Conservation (phyloP, 2,797 vertebrate genomes). For the Tarsius wallacei region DNA sequence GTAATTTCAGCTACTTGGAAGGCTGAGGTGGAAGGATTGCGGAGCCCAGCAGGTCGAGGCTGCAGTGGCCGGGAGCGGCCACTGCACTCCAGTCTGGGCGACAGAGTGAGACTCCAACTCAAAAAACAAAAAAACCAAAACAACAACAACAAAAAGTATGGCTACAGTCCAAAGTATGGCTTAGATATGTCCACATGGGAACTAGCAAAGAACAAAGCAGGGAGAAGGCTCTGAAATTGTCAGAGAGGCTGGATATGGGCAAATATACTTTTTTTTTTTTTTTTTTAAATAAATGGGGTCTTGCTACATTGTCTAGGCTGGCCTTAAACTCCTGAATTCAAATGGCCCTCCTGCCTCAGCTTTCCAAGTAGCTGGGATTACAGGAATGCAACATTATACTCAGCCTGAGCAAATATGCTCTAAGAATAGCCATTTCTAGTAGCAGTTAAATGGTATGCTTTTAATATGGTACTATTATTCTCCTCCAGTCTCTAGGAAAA, state of each 20-base stretch:
- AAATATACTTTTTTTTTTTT: background rate
- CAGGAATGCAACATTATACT: background rate
- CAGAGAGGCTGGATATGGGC: background rate
- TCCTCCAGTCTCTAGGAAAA: background rate
- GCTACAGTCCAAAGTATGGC: background rate
- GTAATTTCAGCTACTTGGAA: too few relatives aligned
- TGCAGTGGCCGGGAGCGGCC: too few relatives aligned
- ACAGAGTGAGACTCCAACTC: too few relatives aligned
- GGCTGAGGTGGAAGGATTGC: too few relatives aligned
- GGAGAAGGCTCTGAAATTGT: background rate
- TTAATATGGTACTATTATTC: background rate
- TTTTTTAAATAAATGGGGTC: background rate
- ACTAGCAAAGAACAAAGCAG: background rate
- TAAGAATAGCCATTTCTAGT: slow-evolving; percentile 3
- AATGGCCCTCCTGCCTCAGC: background rate
- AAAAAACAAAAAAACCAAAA: too few relatives aligned
- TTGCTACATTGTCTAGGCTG: background rate
- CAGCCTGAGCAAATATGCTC: background rate
- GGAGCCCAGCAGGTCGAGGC: too few relatives aligned
- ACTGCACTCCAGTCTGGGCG: too few relatives aligned
- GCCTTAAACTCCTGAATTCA: background rate
- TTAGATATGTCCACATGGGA: background rate
- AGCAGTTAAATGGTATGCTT: background rate
- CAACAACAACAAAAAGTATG: too few relatives aligned
- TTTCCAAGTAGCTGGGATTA: background rate